Percentiles rank a stretch among this genome's conserved stretches.
These are phyloP conservation scores for Cyanoderma ruficeps DNA, from an alignment of 2,113 vertebrate genomes.

Conservation along the genomic window DNA sequence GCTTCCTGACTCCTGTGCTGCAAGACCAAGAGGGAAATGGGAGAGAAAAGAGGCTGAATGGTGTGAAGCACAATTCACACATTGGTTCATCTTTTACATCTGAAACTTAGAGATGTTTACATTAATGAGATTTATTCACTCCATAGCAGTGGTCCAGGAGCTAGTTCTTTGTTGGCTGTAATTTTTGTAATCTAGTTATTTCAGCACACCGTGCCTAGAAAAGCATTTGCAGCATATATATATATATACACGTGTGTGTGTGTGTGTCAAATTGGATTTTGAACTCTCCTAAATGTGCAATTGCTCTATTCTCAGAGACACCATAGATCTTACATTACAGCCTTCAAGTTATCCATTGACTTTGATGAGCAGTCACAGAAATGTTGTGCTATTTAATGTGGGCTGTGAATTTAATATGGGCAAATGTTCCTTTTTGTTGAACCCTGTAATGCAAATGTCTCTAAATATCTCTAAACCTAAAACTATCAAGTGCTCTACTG, in stretches of 20 bases:
- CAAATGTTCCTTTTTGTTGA: neutral
- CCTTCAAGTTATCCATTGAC: neutral
- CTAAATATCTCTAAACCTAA: neutral
- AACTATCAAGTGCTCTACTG: neutral
- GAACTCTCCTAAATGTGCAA: neutral
- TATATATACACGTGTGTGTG: no score
- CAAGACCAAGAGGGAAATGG: neutral
- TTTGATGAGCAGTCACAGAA: neutral
- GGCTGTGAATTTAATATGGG: neutral
- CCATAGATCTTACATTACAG: neutral
- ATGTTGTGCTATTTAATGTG: neutral
- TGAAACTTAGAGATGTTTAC: neutral
- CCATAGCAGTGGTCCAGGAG: neutral
- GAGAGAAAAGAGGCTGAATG: neutral
- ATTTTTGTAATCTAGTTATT: neutral
- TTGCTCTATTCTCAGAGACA: neutral
- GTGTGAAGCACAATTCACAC: neutral
- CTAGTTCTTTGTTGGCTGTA: neutral
- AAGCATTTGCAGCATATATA: neutral
- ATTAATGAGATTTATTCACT: neutral
- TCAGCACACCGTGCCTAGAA: neutral
- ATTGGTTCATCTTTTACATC: neutral
- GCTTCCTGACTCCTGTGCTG: neutral
- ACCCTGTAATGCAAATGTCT: neutral
- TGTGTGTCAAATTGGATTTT: neutral